phyloP scores from a whole-genome alignment of 92 coral and sea anemone genomes.

The Parazoanthus atlanticus region DNA sequence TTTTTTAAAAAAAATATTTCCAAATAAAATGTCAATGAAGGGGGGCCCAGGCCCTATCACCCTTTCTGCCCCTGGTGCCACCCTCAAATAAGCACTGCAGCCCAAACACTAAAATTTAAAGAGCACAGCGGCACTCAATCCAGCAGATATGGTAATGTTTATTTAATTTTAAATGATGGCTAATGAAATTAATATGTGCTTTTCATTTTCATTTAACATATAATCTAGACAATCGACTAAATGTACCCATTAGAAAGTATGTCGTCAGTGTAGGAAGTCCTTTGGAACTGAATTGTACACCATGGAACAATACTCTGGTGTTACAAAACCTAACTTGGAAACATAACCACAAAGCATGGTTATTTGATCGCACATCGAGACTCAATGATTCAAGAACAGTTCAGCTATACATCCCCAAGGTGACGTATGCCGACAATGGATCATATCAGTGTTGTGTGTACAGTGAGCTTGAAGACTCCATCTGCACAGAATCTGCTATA shows the following conservation, averaged over 20 bases:
- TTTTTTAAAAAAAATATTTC: too few relatives aligned
- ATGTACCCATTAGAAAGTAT: not conserved
- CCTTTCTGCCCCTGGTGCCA: too few relatives aligned
- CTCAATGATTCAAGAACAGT: conserved; percentile 3
- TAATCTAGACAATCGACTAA: not conserved
- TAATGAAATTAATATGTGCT: not conserved
- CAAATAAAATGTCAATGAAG: too few relatives aligned
- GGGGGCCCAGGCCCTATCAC: too few relatives aligned
- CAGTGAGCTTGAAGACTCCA: not conserved
- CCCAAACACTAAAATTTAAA: too few relatives aligned
- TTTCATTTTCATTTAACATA: not conserved
- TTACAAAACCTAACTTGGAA: conserved; percentile 32
- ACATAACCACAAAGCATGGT: conserved; percentile 40
- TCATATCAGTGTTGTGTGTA: conserved; percentile 33
- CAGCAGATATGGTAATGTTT: too few relatives aligned
- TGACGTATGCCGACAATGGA: conserved; percentile 20
- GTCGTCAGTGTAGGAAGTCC: not conserved
- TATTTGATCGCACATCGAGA: conserved; percentile 12
- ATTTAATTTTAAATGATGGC: too few relatives aligned
- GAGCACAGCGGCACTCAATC: too few relatives aligned
- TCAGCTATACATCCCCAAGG: conserved; percentile 33
- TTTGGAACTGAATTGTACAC: conserved; percentile 14
- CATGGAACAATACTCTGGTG: conserved; percentile 15
- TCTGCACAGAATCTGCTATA: not conserved
- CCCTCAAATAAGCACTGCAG: too few relatives aligned